Evolutionary conservation across 2,797 vertebrate species (phyloP).

Genomic region (Muscicapa striata): DNA sequence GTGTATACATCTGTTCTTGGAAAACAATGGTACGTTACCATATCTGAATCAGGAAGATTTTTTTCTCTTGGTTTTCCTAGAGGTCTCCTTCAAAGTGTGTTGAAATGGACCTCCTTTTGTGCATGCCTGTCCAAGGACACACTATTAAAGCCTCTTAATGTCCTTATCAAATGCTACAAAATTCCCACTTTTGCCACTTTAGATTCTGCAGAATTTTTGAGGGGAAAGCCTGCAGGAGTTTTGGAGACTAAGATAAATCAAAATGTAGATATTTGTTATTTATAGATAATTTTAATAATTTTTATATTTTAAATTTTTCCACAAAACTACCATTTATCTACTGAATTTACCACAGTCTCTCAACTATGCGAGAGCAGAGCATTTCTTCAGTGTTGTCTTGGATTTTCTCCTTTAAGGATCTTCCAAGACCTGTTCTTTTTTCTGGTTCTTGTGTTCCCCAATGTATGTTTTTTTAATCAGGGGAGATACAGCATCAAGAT

Average conservation of each 20-base stretch:
- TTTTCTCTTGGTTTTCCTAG: background rate
- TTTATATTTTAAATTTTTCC: background rate
- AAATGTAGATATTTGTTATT: background rate
- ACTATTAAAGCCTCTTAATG: background rate
- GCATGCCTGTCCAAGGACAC: accelerated
- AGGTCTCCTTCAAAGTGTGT: background rate
- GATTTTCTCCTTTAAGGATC: background rate
- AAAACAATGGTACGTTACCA: accelerated
- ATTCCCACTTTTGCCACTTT: background rate
- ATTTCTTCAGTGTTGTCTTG: background rate
- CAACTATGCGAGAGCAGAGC: background rate
- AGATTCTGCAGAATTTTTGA: background rate
- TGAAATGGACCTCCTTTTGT: background rate
- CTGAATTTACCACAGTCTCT: background rate
- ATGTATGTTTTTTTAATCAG: background rate
- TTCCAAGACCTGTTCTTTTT: background rate
- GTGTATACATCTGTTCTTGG: background rate
- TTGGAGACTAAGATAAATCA: background rate
- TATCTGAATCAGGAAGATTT: background rate
- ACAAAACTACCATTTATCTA: background rate
- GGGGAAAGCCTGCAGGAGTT: background rate
- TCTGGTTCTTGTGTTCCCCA: background rate
- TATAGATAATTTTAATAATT: background rate
- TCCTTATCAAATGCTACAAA: background rate
- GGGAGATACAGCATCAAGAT: background rate